phyloP scores from a whole-genome alignment of 2,113 vertebrate genomes.

The Rhinopomastus cyanomelas region DNA sequence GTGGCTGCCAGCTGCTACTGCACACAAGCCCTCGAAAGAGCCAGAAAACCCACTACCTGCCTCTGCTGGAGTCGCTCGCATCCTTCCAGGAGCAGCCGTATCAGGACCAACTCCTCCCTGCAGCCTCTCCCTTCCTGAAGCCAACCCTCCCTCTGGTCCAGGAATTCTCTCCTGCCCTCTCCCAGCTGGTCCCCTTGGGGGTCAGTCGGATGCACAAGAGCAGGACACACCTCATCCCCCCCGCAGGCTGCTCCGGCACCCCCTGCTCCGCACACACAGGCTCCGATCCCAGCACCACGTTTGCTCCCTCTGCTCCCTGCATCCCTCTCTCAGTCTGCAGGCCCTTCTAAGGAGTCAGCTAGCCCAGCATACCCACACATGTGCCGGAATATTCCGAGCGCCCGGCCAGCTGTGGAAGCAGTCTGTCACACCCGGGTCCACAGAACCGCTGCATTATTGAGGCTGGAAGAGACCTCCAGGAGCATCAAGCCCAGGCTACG shows the following conservation, averaged over 20 bases:
- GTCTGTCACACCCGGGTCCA: fast-evolving
- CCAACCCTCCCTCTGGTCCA: neutral
- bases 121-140: neutral
- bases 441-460: too few species aligned
- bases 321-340: neutral
- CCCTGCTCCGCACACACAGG: constrained; percentile 2
- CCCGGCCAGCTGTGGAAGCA: neutral
- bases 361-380: too few species aligned
- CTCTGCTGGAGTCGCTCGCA: neutral
- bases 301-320: neutral
- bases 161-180: neutral
- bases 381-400: neutral
- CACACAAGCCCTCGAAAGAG: neutral
- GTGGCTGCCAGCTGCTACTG: neutral
- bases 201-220: neutral
- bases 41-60: neutral
- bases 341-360: constrained; percentile 57
- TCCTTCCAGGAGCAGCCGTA: neutral
- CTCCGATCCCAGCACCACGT: neutral
- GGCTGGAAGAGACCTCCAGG: too few species aligned
- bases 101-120: neutral
- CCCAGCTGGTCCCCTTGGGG: neutral
- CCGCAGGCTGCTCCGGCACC: neutral
- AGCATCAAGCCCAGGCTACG: too few species aligned
- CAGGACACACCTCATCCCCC: constrained; percentile 12